Percentiles rank a stretch among this genome's conserved stretches.
phyloP scores from a whole-genome alignment of 64 coral and sea anemone genomes.

The Astreopora myriophthalma region DNA sequence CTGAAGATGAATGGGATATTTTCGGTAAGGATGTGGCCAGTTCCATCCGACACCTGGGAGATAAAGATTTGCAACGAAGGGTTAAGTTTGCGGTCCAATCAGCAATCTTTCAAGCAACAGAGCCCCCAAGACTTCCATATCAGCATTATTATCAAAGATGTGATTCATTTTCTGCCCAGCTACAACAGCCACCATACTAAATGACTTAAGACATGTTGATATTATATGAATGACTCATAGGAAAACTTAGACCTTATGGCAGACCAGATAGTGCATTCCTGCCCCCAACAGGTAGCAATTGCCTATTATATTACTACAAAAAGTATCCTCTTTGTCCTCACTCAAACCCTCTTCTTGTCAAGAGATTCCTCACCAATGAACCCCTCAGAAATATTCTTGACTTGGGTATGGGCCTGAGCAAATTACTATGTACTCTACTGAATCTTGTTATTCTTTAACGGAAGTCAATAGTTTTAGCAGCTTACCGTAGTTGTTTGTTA shows the following conservation, averaged over 20 bases:
- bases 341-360: not conserved
- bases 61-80: slow-evolving; percentile 17
- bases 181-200: slow-evolving; percentile 22
- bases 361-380: not conserved
- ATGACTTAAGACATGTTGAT: not conserved
- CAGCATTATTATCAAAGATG: slow-evolving; percentile 7
- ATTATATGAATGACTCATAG: not conserved
- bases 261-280: not conserved
- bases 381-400: no score
- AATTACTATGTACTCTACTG: no score
- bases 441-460: not conserved
- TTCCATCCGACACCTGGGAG: not conserved
- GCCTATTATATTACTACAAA: not conserved
- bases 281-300: not conserved
- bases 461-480: not conserved
- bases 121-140: not conserved
- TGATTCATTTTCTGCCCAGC: slow-evolving; percentile 32
- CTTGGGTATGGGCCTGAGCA: no score
- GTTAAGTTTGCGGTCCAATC: slow-evolving; percentile 63
- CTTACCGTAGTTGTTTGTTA: no score
- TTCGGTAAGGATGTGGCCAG: slow-evolving; percentile 64
- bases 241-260: slow-evolving; percentile 2
- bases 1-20: slow-evolving; percentile 66
- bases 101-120: slow-evolving; percentile 51
- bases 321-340: not conserved